Conservation (phyloP, 30 jellyfish, hydroid and myxozoan species). For the Chrysaora quinquecirrha region DNA sequence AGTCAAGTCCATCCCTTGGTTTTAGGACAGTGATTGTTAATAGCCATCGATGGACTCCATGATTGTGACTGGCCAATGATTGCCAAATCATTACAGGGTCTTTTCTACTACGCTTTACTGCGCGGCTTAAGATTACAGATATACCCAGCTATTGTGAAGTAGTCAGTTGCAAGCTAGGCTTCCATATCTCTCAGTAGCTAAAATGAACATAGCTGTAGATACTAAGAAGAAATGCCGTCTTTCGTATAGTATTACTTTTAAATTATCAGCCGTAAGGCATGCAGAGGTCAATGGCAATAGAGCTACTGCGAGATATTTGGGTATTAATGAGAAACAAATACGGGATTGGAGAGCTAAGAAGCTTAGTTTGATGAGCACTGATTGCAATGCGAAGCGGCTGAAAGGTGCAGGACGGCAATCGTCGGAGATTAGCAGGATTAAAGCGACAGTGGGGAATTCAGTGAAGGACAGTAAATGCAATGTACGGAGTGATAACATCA, state of each 20-base stretch:
- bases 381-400: slow-evolving; percentile 89
- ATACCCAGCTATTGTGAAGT: slow-evolving; percentile 37
- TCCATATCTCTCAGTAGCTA: background rate
- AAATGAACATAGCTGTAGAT: slow-evolving; percentile 28
- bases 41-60: too few species aligned
- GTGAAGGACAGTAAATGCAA: background rate
- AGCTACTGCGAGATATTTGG: slow-evolving; percentile 94
- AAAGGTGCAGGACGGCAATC: slow-evolving; percentile 94
- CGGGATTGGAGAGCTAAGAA: slow-evolving; percentile 96
- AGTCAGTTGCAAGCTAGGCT: too few species aligned
- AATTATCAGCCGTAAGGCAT: slow-evolving; percentile 86
- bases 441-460: background rate
- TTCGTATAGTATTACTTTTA: slow-evolving; percentile 84
- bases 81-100: slow-evolving; percentile 73
- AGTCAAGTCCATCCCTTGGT: too few species aligned
- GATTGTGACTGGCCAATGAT: slow-evolving; percentile 67
- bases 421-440: slow-evolving; percentile 17
- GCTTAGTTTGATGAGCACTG: slow-evolving; percentile 80
- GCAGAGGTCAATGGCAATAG: slow-evolving; percentile 95
- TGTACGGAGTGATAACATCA: background rate
- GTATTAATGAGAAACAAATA: slow-evolving; percentile 85
- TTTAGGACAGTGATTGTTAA: too few species aligned
- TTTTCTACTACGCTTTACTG: slow-evolving; percentile 71
- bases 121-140: slow-evolving; percentile 82
- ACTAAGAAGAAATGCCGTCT: slow-evolving; percentile 65